Evolutionary conservation across 2,797 vertebrate species (phyloP), one percentile per base, ranked within the genome.

Genomic region (Helostoma temminkii): DNA sequence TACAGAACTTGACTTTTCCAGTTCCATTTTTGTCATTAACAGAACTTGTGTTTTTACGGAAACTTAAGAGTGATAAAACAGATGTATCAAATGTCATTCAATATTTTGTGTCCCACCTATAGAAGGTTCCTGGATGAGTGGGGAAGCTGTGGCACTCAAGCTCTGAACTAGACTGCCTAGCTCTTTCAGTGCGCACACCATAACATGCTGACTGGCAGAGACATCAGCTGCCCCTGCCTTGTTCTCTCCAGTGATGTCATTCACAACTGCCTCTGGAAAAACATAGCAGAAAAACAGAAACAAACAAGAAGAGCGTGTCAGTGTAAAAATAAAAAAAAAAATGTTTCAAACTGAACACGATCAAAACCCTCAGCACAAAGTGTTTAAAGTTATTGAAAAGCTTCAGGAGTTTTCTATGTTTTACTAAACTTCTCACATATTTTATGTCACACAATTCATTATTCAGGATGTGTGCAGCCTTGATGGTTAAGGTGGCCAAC

Each of bases 111-210:
- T 66, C 85, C 86, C 88, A 99, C 98, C 98, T 80, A 98, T 95
- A 18, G 97, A 98, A 0, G 97, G 96, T 57, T 99, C 98, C 88
- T 98, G 97, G 88, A 99, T 98, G 50, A 99, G 96, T 0, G 98
- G 98, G 14, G 97, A 97, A 2, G 98, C 95, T 0, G 97, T 99
- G 46, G 98, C 96, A 55, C 95, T 98, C 72, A 99, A 89, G 54
- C 98, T 99, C 88, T 98, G 98, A 52, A 99, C 96, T 71, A 99
- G 93, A 82, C 98, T 98, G 47, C 98, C 97, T 19, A 99, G 94
- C 62, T 99, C 98, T 76, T 98, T 96, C 1, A 99, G 94, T 3
- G 98, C 98, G 45, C 98, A 99, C 74, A 99, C 98, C 98, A 99
- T 99, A 24, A 98, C 96, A 0, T 99, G 98, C 87, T 99, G 98